Evolutionary conservation across 2,113 vertebrate species (phyloP).

Genomic region (Phyllopteryx taeniolatus): DNA sequence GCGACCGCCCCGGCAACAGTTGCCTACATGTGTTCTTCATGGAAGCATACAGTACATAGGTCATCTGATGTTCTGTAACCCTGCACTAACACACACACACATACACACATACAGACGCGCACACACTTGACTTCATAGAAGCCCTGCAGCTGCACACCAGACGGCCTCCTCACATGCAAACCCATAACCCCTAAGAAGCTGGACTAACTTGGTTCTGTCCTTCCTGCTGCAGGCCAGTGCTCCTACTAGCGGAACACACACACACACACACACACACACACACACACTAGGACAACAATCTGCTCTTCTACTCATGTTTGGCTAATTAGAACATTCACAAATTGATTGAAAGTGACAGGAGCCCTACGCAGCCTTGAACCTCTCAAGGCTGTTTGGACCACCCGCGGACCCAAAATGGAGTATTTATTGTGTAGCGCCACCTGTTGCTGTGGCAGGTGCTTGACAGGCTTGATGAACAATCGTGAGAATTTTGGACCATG

Average conservation of each 20-base stretch:
- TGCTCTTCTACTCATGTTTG: background rate
- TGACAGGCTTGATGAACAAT: background rate
- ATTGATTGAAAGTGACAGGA: background rate
- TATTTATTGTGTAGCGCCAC: background rate
- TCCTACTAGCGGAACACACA: background rate
- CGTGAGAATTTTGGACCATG: background rate
- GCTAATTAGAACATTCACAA: background rate
- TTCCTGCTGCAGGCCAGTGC: background rate
- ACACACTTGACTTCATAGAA: background rate
- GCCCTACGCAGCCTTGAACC: background rate
- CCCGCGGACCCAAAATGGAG: background rate
- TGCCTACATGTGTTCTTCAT: conserved; percentile 16
- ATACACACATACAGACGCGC: background rate
- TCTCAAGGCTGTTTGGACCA: background rate
- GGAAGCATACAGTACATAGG: background rate
- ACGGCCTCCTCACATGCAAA: background rate
- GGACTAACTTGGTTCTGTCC: background rate
- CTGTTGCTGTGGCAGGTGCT: background rate
- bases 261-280: background rate
- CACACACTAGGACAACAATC: background rate
- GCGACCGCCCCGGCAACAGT: background rate
- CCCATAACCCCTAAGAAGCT: conserved; percentile 1
- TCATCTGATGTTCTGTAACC: background rate
- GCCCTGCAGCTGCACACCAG: background rate
- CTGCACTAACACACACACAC: background rate